phyloP scores from a whole-genome alignment of 2,797 vertebrate genomes.

The Serranus cabrilla region DNA sequence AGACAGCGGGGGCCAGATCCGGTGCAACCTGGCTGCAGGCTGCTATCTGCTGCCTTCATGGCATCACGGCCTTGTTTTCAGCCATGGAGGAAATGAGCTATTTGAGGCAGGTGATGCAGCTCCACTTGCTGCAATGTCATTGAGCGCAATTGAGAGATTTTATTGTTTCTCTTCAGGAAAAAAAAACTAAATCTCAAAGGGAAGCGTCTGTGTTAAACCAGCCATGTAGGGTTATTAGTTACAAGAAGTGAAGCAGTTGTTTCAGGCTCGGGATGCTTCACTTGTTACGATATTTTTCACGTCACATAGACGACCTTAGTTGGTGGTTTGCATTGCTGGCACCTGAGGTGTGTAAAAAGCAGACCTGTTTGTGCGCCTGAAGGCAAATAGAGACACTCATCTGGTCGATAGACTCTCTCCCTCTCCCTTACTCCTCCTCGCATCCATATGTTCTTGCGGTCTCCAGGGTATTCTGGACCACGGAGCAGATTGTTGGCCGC shows the following conservation, averaged over 20 bases:
- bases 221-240: constrained; percentile 49
- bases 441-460: constrained; percentile 76
- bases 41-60: constrained; percentile 23
- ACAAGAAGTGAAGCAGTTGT: constrained; percentile 27
- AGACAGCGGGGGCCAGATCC: constrained; percentile 55
- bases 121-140: constrained; percentile 17
- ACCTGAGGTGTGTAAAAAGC: constrained; percentile 59
- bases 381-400: constrained; percentile 73
- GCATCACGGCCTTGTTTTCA: constrained; percentile 43
- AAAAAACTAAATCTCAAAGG: constrained; percentile 6
- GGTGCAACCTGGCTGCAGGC: constrained; percentile 59
- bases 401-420: constrained; percentile 55
- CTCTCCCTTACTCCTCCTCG: constrained; percentile 48
- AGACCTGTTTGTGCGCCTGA: constrained; percentile 63
- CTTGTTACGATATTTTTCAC: constrained; percentile 44
- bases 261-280: constrained; percentile 27
- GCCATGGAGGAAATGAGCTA: constrained; percentile 24
- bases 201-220: constrained; percentile 39
- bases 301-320: constrained; percentile 43
- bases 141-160: constrained; percentile 22
- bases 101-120: constrained; percentile 47
- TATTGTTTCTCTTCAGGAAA: constrained; percentile 21
- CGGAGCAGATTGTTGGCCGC: constrained; percentile 81
- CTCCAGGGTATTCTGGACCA: constrained; percentile 70
- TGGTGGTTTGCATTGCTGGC: constrained; percentile 61